Percentiles rank a stretch among this genome's conserved stretches.
These are phyloP conservation scores for Parapristionchus giblindavisi DNA, from an alignment of 2,888 invertebrate species.

Conservation along the genomic window DNA sequence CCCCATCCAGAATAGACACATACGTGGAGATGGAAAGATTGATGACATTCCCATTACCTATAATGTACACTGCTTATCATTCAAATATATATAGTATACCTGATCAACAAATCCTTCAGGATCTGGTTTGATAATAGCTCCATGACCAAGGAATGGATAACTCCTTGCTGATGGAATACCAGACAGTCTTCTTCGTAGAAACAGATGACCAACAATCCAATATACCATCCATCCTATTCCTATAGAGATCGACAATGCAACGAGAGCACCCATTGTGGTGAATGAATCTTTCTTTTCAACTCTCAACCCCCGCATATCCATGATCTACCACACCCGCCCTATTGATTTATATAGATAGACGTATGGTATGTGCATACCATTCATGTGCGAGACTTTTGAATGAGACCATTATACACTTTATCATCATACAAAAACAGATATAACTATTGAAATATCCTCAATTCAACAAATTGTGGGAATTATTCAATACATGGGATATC, in stretches of 20 bases:
- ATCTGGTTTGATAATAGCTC: slow-evolving; percentile 76
- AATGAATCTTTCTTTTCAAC: no score
- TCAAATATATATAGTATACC: slow-evolving; percentile 26
- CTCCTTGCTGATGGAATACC: slow-evolving; percentile 20
- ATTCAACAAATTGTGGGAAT: no score
- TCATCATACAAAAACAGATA: slow-evolving; percentile 15
- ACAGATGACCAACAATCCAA: slow-evolving; percentile 1
- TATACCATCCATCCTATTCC: slow-evolving; percentile 18
- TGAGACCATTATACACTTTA: neutral
- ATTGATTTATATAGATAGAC: slow-evolving; percentile 23
- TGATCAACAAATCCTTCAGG: slow-evolving; percentile 73
- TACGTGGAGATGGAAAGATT: slow-evolving; percentile 61
- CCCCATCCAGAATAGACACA: slow-evolving; percentile 64
- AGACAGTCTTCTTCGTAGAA: slow-evolving; percentile 4
- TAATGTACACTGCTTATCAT: neutral
- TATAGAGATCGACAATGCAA: neutral
- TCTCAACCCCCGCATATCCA: no score
- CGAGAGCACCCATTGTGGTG: slow-evolving; percentile 25
- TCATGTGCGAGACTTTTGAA: neutral
- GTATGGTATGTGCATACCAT: no score
- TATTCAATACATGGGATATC: slow-evolving; percentile 11
- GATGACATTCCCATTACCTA: slow-evolving; percentile 63
- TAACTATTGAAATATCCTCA: neutral
- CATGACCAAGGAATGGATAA: slow-evolving; percentile 77
- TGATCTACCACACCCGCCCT: neutral